Evolutionary conservation across 2,113 vertebrate genomes (phyloP).

Genomic region (Sceloporus tristichus): DNA sequence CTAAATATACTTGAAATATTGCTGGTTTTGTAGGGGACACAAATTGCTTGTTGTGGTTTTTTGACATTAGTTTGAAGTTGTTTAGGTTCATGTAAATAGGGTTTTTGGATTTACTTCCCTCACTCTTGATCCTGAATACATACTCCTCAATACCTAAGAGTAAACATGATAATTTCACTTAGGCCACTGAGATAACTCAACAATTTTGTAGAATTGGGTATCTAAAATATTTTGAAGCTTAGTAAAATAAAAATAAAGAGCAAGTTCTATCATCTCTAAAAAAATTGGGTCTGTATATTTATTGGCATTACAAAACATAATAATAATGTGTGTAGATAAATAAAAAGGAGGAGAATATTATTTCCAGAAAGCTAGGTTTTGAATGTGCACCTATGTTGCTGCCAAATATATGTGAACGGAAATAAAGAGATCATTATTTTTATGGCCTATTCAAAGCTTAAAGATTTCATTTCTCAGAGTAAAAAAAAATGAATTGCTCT

Average conservation of each 20-base stretch:
- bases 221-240: background rate
- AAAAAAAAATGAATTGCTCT: slow-evolving; percentile 8
- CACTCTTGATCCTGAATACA: background rate
- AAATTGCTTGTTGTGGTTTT: background rate
- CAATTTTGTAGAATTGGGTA: background rate
- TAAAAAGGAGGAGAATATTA: background rate
- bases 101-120: background rate
- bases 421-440: slow-evolving; percentile 15
- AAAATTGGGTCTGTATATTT: background rate
- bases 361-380: background rate
- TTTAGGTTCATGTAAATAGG: background rate
- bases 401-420: slow-evolving; percentile 3
- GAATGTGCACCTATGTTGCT: background rate
- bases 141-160: background rate
- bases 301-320: background rate
- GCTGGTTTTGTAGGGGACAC: background rate
- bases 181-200: background rate
- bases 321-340: background rate
- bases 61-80: background rate
- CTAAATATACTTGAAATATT: background rate
- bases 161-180: background rate
- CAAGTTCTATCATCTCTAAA: background rate
- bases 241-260: background rate
- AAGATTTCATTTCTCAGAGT: slow-evolving; percentile 32
- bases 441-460: background rate